A percentile compares a stretch with the other conserved stretches of the same genome.
These are phyloP conservation scores for Dipodomys stephensi DNA, from an alignment of 2,113 vertebrate genomes.

Conservation along the genomic window DNA sequence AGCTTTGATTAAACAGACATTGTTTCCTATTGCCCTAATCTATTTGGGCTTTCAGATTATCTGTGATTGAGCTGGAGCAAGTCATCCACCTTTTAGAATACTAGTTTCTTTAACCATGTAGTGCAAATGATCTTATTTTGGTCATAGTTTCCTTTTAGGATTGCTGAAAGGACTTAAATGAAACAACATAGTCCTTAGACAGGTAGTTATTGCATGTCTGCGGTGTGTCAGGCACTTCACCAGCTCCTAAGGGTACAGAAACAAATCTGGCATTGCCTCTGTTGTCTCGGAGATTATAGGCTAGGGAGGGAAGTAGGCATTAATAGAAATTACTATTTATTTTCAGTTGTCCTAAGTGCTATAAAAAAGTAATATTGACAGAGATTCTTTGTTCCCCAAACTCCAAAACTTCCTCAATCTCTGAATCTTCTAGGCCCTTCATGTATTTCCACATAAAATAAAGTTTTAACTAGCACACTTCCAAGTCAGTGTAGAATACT, in stretches of 20 bases:
- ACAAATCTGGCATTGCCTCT: background rate
- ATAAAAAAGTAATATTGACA: background rate
- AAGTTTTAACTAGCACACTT: background rate
- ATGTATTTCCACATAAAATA: background rate
- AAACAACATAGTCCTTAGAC: background rate
- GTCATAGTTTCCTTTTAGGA: background rate
- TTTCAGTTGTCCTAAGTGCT: background rate
- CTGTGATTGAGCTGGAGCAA: constrained; percentile 28
- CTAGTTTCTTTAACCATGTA: constrained; percentile 19
- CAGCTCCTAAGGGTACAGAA: background rate
- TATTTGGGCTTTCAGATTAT: constrained; percentile 41
- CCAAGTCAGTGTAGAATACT: background rate
- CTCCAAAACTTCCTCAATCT: background rate
- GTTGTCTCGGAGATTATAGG: background rate
- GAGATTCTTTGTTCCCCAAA: background rate
- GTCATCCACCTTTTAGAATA: background rate
- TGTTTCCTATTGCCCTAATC: constrained; percentile 50
- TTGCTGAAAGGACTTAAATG: background rate
- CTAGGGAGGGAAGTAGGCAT: background rate
- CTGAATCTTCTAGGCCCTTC: background rate
- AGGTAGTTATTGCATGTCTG: background rate
- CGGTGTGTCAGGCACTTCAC: background rate
- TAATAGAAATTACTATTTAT: background rate
- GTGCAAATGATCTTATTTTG: background rate
- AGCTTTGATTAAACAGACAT: constrained; percentile 69